phyloP scores from a whole-genome alignment of 2,888 invertebrate species.

The Epinotia brunnichana region DNA sequence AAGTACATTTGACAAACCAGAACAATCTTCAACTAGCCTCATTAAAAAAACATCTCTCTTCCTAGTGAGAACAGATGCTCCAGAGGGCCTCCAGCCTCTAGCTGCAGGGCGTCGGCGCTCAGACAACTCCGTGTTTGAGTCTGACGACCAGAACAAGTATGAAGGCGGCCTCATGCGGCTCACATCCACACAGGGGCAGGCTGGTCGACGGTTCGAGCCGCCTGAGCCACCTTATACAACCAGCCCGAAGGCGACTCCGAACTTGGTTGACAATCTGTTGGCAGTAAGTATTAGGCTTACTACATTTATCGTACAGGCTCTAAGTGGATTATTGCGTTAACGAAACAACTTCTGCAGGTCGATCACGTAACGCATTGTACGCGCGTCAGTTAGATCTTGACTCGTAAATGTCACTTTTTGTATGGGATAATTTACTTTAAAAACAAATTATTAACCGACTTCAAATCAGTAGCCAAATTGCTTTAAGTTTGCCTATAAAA shows the following conservation, averaged over 20 bases:
- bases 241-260: background rate
- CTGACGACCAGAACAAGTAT: constrained; percentile 62
- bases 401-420: no score
- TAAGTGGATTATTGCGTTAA: no score
- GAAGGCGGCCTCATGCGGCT: constrained; percentile 70
- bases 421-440: no score
- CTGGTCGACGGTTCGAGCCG: background rate
- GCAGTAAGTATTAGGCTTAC: background rate
- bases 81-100: constrained; percentile 51
- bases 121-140: constrained; percentile 65
- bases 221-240: constrained; percentile 17
- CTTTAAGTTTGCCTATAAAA: no score
- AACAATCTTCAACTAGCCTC: no score
- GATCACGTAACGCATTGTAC: no score
- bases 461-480: no score
- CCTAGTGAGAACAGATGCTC: constrained; percentile 55
- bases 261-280: constrained; percentile 8
- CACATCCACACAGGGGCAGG: constrained; percentile 53
- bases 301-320: no score
- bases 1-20: no score
- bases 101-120: constrained; percentile 60
- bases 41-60: constrained; percentile 14
- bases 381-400: no score
- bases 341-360: no score
- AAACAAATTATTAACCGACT: no score